Percentiles rank a stretch among this genome's conserved stretches.
These are phyloP conservation scores for Solea senegalensis DNA, from an alignment of 2,113 vertebrate species.

Conservation along the genomic window DNA sequence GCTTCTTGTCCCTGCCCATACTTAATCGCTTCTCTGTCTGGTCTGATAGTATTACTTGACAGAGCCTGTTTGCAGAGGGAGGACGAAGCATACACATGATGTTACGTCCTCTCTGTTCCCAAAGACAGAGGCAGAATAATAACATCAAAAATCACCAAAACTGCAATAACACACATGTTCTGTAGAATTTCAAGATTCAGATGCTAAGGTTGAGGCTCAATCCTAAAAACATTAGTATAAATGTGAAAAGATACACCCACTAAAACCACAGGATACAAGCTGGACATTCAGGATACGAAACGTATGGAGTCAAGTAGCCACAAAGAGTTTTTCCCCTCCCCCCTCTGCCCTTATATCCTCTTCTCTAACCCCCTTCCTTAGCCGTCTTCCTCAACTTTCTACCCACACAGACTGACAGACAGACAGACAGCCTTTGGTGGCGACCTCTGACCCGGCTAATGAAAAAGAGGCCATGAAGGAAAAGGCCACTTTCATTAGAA, in stretches of 20 bases:
- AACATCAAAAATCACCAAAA: no score
- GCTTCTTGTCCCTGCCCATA: no score
- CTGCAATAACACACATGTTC: no score
- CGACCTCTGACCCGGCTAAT: conserved; percentile 77
- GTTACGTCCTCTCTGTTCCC: no score
- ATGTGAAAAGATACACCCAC: background rate
- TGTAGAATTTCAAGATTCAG: background rate
- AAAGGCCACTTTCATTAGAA: conserved; percentile 78
- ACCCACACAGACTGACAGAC: conserved; percentile 46
- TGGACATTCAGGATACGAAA: conserved; percentile 29
- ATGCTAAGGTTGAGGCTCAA: background rate
- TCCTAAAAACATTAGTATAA: background rate
- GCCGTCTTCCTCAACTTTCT: conserved; percentile 52
- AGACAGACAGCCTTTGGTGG: conserved; percentile 49
- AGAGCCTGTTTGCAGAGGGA: no score
- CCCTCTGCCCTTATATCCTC: conserved; percentile 27
- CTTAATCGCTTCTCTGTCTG: no score
- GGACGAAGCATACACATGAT: no score
- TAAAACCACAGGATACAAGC: conserved; percentile 1
- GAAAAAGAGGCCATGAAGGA: conserved; percentile 76
- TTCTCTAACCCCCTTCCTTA: conserved; percentile 29
- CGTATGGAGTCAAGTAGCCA: conserved; percentile 13
- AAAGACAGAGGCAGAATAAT: no score
- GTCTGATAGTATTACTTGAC: no score
- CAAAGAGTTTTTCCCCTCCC: conserved; percentile 39